Percentiles rank a stretch among this genome's conserved stretches.
These are phyloP conservation scores for Orthosia incerta DNA, from an alignment of 2,888 invertebrate species.

Conservation along the genomic window DNA sequence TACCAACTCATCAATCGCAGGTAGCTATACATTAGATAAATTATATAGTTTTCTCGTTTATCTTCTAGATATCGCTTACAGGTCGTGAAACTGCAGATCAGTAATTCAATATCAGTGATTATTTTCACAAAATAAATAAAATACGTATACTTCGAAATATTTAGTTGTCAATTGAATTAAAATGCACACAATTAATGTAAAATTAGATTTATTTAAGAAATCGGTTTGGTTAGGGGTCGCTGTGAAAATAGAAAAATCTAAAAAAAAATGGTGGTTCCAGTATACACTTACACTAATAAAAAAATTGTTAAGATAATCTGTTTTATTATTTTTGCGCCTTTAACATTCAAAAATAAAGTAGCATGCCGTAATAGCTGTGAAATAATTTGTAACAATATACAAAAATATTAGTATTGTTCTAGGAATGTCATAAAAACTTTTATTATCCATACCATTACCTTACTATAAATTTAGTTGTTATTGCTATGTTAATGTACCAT, in stretches of 20 bases:
- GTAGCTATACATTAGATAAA: constrained; percentile 54
- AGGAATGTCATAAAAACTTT: constrained; percentile 31
- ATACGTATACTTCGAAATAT: constrained; percentile 41
- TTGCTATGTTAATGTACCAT: constrained; percentile 13
- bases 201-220: constrained; percentile 67
- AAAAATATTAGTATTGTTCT: constrained; percentile 22
- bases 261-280: constrained; percentile 71
- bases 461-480: constrained; percentile 3
- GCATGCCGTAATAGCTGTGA: constrained; percentile 4
- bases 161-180: constrained; percentile 48
- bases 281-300: constrained; percentile 75
- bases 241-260: constrained; percentile 58
- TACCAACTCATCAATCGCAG: constrained; percentile 17
- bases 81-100: constrained; percentile 55
- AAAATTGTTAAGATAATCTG: constrained; percentile 65
- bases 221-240: constrained; percentile 76
- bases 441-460: not conserved
- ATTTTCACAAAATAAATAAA: constrained; percentile 38
- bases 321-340: constrained; percentile 61
- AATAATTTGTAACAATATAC: constrained; percentile 9
- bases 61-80: constrained; percentile 68
- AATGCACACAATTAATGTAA: constrained; percentile 65
- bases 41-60: constrained; percentile 48
- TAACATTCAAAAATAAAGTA: constrained; percentile 15
- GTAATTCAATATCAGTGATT: constrained; percentile 32